Conservation (phyloP, 2,797 vertebrate genomes). For the Sphaeramia orbicularis region DNA sequence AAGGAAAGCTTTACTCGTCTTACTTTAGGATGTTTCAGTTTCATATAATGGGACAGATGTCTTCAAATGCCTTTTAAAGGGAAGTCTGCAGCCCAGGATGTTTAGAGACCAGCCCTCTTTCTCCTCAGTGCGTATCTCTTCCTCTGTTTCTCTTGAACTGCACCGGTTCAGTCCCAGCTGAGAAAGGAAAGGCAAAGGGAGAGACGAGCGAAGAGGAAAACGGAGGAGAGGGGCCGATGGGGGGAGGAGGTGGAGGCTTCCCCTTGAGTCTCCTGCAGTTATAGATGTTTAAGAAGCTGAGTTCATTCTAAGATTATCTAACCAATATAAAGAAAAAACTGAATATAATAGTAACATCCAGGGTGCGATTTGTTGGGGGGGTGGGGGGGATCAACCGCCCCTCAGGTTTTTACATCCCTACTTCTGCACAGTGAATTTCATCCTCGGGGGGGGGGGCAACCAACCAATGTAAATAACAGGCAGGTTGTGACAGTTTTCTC, state of each 20-base stretch:
- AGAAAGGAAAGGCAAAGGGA: slow-evolving; percentile 38
- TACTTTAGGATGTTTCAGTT: slow-evolving; percentile 2
- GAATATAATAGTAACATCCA: no score
- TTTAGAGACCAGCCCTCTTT: slow-evolving; percentile 37
- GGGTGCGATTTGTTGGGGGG: no score
- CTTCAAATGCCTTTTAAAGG: slow-evolving; percentile 18
- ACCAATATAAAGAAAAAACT: no score
- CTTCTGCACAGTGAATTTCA: no score
- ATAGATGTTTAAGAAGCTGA: slow-evolving; percentile 34
- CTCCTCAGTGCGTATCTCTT: slow-evolving; percentile 27
- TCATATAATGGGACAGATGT: slow-evolving; percentile 6
- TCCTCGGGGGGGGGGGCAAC: no score
- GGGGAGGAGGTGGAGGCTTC: slow-evolving; percentile 12
- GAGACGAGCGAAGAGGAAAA: slow-evolving; percentile 18
- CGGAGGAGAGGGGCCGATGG: neutral
- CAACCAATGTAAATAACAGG: no score
- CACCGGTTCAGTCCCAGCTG: slow-evolving; percentile 37
- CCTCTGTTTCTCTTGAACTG: slow-evolving; percentile 55
- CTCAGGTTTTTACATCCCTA: no score
- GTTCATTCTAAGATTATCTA: slow-evolving; percentile 2
- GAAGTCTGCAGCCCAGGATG: slow-evolving; percentile 53
- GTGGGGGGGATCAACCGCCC: no score
- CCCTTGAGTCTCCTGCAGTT: slow-evolving; percentile 42
- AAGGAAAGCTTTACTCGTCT: no score
- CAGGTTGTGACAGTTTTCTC: no score